Evolutionary conservation across 2,888 invertebrate genomes (phyloP).

Genomic region (Steinernema hermaphroditum): DNA sequence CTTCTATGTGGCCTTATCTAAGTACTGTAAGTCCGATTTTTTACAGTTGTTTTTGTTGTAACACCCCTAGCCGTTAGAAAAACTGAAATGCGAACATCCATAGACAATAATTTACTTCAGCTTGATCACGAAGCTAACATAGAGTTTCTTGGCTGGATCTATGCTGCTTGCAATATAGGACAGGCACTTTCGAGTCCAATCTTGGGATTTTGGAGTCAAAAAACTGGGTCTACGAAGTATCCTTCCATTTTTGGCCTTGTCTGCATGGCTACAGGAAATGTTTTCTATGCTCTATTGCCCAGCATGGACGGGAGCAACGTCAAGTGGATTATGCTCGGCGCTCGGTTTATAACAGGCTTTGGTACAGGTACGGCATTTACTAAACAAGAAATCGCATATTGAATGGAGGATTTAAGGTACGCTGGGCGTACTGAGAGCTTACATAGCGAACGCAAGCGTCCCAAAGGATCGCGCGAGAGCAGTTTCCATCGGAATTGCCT

Average conservation of each 20-base stretch:
- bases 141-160: conserved; percentile 8
- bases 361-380: conserved; percentile 44
- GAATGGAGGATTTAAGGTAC: conserved; percentile 33
- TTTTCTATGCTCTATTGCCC: conserved; percentile 11
- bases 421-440: conserved; percentile 45
- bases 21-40: conserved; percentile 20
- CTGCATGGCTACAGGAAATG: conserved; percentile 36
- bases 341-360: conserved; percentile 43
- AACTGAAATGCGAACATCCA: no score
- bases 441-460: conserved; percentile 45
- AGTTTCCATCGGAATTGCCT: conserved; percentile 47
- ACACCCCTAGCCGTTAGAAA: no score
- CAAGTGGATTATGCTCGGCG: conserved; percentile 46
- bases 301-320: conserved; percentile 5
- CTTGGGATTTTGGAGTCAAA: conserved; percentile 47
- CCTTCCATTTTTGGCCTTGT: conserved; percentile 42
- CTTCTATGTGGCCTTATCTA: conserved; percentile 15
- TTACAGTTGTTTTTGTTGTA: no score
- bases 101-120: no score
- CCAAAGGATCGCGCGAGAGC: conserved; percentile 45
- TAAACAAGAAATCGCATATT: no score
- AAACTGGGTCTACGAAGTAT: conserved; percentile 41
- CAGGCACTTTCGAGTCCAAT: conserved; percentile 35
- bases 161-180: background rate
- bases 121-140: conserved; percentile 13